Base-by-base conservation (phyloP, 2,113 vertebrate species). In the Chaetodon trifascialis region DNA sequence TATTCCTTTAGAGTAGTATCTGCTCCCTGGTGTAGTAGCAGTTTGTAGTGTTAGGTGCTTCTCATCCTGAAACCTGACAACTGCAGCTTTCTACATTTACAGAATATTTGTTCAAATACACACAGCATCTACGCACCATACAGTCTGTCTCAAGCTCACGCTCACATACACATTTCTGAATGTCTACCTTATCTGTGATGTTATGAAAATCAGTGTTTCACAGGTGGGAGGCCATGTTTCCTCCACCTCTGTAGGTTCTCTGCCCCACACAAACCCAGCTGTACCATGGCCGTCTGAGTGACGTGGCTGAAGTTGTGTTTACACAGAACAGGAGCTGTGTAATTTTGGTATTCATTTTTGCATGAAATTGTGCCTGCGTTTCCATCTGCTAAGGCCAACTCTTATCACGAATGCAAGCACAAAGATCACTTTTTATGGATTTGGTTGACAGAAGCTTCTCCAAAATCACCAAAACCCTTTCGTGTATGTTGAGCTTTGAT, bases 331-430 rank as follows among this genome's bases (percentile, higher is more conserved):
- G 38, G 16, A 30, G 11, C 3, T 10, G 51, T 76, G 52, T 0
- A 76, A 83, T 82, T 80, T 63, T 71, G 64, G 46, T 54, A 81
- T 60, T 71, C 44, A 4, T 80, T 66, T 55, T 70, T 4, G 80
- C 75, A 85, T 85, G 76, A 77, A 85, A 89, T 78, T 80, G 58
- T 51, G 16, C 59, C 73, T 73, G 16, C 19, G 11, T 75, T 80
- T 77, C 63, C 40, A 74, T 83, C 63, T 80, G 44, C 59, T 46
- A 54, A 59, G 58, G 79, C 65, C 66, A 60, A 16, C 55, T 73
- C 52, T 80, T 67, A 85, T 89, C 79, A 76, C 74, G 60, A 64
- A 69, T 12, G 46, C 51, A 72, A 76, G 42, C 82, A 51, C 64
- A 87, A 69, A 81, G 56, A 72, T 74, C 23, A 34, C 7, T 64